A percentile compares a stretch with the other conserved stretches of the same genome.
Conservation (phyloP, 2,113 vertebrate species). For the Scolopax mira region DNA sequence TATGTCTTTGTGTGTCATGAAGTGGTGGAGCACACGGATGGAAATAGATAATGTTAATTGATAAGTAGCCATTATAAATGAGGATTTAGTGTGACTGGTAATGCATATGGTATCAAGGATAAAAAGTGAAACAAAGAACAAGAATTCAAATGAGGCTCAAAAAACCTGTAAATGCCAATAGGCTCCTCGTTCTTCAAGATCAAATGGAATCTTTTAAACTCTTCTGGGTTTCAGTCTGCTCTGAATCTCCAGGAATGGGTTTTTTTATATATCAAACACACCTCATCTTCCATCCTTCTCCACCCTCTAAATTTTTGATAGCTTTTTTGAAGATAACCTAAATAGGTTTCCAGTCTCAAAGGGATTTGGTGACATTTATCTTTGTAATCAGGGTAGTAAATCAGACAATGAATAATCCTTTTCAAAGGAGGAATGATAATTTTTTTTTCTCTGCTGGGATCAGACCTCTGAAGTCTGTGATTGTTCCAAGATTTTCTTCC, state of each 20-base stretch:
- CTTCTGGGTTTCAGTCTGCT: conserved; percentile 31
- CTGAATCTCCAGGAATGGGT: neutral
- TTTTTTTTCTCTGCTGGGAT: neutral
- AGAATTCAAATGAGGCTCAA: neutral
- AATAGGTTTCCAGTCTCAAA: neutral
- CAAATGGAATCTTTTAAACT: neutral
- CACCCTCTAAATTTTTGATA: neutral
- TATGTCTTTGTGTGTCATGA: neutral
- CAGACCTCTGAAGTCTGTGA: neutral
- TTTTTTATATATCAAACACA: neutral
- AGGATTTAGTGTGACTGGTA: neutral
- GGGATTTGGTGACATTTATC: neutral
- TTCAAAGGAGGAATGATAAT: neutral
- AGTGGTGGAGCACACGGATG: neutral
- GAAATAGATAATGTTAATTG: neutral
- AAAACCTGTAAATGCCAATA: neutral
- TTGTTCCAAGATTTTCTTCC: neutral
- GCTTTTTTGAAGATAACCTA: neutral
- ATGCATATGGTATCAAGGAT: neutral
- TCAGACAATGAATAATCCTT: neutral
- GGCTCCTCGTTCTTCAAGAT: neutral
- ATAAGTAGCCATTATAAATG: neutral
- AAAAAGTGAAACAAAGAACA: neutral
- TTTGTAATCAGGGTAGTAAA: neutral
- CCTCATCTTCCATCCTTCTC: neutral